Evolutionary conservation across 2,797 vertebrate species (phyloP).

Genomic region (Oceanodroma leucorhoa): DNA sequence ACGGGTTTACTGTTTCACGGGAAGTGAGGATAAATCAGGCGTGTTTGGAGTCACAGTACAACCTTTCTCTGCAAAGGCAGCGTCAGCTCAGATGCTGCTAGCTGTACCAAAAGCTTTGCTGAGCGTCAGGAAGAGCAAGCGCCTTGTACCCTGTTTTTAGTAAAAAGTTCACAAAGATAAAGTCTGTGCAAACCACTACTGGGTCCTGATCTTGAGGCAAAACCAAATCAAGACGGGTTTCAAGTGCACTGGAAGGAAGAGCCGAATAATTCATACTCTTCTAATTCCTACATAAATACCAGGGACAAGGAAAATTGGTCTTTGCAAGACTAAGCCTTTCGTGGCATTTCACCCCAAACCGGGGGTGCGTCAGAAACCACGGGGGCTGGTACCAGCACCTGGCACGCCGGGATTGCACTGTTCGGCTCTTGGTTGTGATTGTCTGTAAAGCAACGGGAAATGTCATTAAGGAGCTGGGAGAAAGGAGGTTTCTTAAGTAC

Average conservation of each 20-base stretch:
- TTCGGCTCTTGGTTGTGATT: neutral
- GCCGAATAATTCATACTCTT: neutral
- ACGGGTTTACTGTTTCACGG: neutral
- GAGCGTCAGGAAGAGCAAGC: neutral
- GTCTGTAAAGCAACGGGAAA: constrained; percentile 27
- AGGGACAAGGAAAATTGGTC: neutral
- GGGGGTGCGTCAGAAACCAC: neutral
- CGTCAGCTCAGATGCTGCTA: neutral
- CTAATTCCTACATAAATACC: constrained; percentile 17
- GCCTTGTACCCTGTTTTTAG: neutral
- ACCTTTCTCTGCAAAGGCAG: neutral
- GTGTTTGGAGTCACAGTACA: neutral
- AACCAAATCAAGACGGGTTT: neutral
- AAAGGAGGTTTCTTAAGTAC: constrained; percentile 17
- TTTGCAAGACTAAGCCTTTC: constrained; percentile 44
- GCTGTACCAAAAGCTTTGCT: neutral
- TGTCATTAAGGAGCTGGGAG: neutral
- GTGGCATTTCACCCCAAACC: constrained; percentile 4
- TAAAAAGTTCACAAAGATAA: neutral
- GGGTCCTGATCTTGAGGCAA: constrained; percentile 1
- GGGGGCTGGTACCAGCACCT: neutral
- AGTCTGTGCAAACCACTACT: neutral
- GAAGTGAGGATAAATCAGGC: neutral
- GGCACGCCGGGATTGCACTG: neutral
- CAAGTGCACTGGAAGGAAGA: constrained; percentile 15